Conservation (phyloP, 1,140 invertebrate species). For the Dendrolimus kikuchii region DNA sequence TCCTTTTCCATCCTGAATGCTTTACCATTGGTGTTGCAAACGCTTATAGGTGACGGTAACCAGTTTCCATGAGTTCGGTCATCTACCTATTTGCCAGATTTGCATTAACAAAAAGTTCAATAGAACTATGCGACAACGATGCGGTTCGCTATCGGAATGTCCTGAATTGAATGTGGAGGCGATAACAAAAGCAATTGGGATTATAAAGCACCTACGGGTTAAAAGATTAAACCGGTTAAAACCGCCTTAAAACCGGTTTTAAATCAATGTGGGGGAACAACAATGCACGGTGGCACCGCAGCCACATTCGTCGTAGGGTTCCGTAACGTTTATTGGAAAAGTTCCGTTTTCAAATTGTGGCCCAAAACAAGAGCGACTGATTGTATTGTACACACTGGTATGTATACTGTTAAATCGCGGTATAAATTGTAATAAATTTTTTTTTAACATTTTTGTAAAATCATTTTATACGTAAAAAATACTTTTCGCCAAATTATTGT, state of each 20-base stretch:
- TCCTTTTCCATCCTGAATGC: not conserved
- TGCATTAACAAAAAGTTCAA: slow-evolving; percentile 10
- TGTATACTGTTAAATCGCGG: too few relatives aligned
- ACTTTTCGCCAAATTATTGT: too few relatives aligned
- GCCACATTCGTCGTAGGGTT: slow-evolving; percentile 25
- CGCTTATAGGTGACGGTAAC: too few relatives aligned
- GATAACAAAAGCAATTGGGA: slow-evolving; percentile 19
- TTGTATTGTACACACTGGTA: not conserved
- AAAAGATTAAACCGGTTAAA: slow-evolving; percentile 22
- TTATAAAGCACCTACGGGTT: slow-evolving; percentile 22
- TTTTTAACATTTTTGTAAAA: too few relatives aligned
- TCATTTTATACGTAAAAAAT: too few relatives aligned
- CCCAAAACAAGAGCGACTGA: slow-evolving; percentile 15
- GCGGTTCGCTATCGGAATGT: too few relatives aligned
- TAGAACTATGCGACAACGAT: slow-evolving; percentile 6
- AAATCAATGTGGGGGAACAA: slow-evolving; percentile 41
- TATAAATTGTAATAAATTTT: too few relatives aligned
- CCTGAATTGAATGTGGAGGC: too few relatives aligned
- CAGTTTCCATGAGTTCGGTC: too few relatives aligned
- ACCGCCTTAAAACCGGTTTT: slow-evolving; percentile 15
- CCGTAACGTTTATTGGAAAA: slow-evolving; percentile 63
- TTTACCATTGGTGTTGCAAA: too few relatives aligned
- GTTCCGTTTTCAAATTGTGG: slow-evolving; percentile 33
- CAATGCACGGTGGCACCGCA: slow-evolving; percentile 47
- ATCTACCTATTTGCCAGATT: too few relatives aligned